Evolutionary conservation across 2,113 vertebrate species (phyloP), one percentile per base, ranked within the genome.

Genomic region (Grantiella picta): DNA sequence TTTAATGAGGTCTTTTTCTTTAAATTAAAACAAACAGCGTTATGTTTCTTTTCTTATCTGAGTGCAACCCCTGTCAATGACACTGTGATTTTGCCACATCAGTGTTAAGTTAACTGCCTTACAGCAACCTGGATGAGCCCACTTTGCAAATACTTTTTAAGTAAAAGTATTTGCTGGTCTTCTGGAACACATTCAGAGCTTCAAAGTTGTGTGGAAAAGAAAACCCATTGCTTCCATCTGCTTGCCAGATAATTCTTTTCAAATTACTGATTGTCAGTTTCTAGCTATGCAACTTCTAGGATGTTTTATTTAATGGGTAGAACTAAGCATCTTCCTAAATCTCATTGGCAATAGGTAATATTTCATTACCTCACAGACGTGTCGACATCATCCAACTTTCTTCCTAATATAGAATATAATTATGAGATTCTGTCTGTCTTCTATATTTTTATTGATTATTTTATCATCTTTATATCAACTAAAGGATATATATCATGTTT

Each of bases 381-480:
- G 63, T 86, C 93, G 92, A 77, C 94, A 63, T 91, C 95, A 83
- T 92, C 82, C 79, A 88, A 56, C 68, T 93, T 88, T 85, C 68
- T 95, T 94, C 82, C 64, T 92, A 86, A 86, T 86, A 66, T 63
- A 96, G 93, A 92, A 83, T 92, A 95, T 94, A 91, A 94, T 95
- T 89, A 94, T 69, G 76, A 95, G 90, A 93, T 93, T 90, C 90
- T 96, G 93, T 91, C 64, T 96, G 82, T 95, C 92, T 96, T 94
- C 93, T 96, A 92, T 95, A 96, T 97, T 93, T 95, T 97, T 94
- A 97, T 91, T 91, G 77, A 94, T 95, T 95, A 94, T 91, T 95
- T 96, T 95, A 95, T 96, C 92, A 94, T 86, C 86, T 95, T 94
- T 95, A 79, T 96, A 97, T 96, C 93, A 86, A 70, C 92, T 95